phyloP scores from a whole-genome alignment of 2,888 invertebrate genomes.

The Conchocele bisecta region DNA sequence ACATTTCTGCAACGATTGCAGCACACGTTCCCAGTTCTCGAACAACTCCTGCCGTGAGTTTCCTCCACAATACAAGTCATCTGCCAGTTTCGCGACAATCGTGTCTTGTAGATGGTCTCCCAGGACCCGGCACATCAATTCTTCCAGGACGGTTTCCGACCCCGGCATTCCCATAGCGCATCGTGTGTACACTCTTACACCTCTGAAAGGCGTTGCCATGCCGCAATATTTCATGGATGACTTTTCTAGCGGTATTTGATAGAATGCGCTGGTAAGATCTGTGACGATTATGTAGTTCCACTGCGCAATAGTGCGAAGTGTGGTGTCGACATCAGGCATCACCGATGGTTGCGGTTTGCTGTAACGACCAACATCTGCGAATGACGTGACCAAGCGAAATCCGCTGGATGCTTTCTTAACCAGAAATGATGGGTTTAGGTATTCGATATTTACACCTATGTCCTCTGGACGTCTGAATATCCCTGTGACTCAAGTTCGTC shows the following conservation, averaged over 20 bases:
- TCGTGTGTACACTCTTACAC: conserved; percentile 51
- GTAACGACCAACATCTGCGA: conserved; percentile 58
- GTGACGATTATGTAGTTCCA: conserved; percentile 61
- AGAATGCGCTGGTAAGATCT: conserved; percentile 58
- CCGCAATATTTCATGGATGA: conserved; percentile 55
- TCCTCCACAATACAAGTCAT: conserved; percentile 62
- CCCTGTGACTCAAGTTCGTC: conserved; percentile 56
- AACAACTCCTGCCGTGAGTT: conserved; percentile 48
- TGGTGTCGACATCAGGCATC: conserved; percentile 44
- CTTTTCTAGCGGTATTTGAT: conserved; percentile 54
- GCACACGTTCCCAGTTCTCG: conserved; percentile 31
- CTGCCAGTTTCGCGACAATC: conserved; percentile 56
- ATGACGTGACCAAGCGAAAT: conserved; percentile 58
- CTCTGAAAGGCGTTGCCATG: conserved; percentile 55
- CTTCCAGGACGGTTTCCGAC: conserved; percentile 59
- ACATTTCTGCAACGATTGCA: conserved; percentile 28
- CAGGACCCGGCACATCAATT: conserved; percentile 53
- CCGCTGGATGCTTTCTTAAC: conserved; percentile 54
- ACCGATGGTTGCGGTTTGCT: conserved; percentile 59
- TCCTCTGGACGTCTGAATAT: conserved; percentile 56
- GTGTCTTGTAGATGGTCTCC: conserved; percentile 53
- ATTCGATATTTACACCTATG: conserved; percentile 49
- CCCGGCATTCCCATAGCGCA: conserved; percentile 65
- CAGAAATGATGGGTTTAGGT: conserved; percentile 63
- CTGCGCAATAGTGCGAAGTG: conserved; percentile 42